Conservation (phyloP, 2,797 vertebrate genomes). For the Phataginus tetradactyla region DNA sequence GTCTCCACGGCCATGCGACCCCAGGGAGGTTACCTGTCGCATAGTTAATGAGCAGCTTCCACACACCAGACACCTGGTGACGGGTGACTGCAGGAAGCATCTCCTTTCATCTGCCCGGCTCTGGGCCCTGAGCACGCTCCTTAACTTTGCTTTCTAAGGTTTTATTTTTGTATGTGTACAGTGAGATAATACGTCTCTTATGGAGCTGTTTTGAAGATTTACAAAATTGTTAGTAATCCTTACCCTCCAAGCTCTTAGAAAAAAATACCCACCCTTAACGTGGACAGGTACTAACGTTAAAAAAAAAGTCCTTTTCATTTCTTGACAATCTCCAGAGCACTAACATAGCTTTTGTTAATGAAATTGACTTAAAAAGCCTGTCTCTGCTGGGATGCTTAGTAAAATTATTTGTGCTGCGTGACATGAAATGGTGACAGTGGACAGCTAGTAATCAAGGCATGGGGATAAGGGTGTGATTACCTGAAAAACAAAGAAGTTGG, state of each 20-base stretch:
- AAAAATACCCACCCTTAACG: not conserved
- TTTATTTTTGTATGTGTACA: not conserved
- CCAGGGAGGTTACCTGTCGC: not conserved
- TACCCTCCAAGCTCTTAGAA: not conserved
- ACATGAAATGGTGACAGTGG: fast-evolving
- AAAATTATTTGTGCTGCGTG: slow-evolving; percentile 47
- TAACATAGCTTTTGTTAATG: slow-evolving; percentile 67
- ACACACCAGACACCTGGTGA: not conserved
- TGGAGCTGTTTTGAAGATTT: not conserved
- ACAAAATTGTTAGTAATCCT: not conserved
- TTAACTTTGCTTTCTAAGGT: not conserved
- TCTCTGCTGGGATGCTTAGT: slow-evolving; percentile 40
- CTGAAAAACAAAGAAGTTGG: slow-evolving; percentile 75
- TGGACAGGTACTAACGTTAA: not conserved
- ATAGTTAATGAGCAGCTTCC: not conserved
- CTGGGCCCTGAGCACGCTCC: not conserved
- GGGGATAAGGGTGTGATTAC: slow-evolving; percentile 18
- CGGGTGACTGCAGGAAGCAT: not conserved
- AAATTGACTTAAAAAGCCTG: slow-evolving; percentile 47
- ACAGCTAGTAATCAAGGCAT: fast-evolving
- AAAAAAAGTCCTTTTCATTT: not conserved
- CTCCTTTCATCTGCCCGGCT: not conserved
- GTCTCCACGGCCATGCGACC: not conserved
- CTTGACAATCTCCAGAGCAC: slow-evolving; percentile 1
- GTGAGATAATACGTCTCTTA: not conserved